Evolutionary conservation across 2,888 invertebrate species (phyloP), one percentile per base, ranked within the genome.

Genomic region (Euzophera pinguis): DNA sequence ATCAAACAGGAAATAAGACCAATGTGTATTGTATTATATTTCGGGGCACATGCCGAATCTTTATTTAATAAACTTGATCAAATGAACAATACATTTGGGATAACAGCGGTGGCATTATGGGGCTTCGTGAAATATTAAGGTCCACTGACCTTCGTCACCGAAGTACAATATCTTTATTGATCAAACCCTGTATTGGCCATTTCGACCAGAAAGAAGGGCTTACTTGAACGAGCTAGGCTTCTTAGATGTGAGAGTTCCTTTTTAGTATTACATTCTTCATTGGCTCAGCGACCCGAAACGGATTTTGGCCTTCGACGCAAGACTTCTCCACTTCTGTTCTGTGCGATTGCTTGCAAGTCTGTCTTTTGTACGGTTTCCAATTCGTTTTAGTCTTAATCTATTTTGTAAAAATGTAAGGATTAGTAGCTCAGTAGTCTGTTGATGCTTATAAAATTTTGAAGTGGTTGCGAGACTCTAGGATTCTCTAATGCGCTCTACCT

Each of bases 21-120:
- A 29, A n/a, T 47, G 43, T 47, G 51, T 48, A 53, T 47, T 50
- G 47, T 62, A 47, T 65, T 63, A 64, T 60, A 58, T 53, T 61
- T 58, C 57, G 58, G 54, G 63, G 67, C 73, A 73, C 69, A 71
- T 75, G 61, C 71, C 68, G 73, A 41, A 42, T 69, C 71, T 71
- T 68, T 73, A 72, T 74, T 70, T 68, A 75, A 74, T 75, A 74
- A 74, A 71, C 68, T 72, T 63, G 76, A 78, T 78, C 81, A 75
- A 78, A 82, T 79, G 79, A 81, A 81, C 81, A 81, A 81, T 78
- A 76, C 76, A 75, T 81, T 81, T 67, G 71, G 71, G 71, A 63
- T 65, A 50, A 38, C 27, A 27, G 27, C 34, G 27, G 38, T 1
- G 49, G 49, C 39, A 32, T 29, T 50, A 39, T 3, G 35, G n/a